Conservation (phyloP, 2,888 invertebrate species). For the Trachelus tabidus region DNA sequence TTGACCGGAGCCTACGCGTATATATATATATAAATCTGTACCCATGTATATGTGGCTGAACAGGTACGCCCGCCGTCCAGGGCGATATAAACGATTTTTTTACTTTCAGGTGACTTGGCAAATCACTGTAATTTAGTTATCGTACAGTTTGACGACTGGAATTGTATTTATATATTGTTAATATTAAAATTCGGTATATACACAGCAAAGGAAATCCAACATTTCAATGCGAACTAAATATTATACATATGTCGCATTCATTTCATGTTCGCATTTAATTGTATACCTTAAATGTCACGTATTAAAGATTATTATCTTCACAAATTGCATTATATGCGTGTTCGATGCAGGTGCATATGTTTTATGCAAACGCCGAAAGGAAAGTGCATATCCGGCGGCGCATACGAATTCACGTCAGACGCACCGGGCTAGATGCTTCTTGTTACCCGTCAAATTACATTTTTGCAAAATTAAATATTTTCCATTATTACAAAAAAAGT, state of each 20-base stretch:
- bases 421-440: background rate
- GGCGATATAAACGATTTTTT: background rate
- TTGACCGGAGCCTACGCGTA: conserved; percentile 62
- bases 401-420: background rate
- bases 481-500: background rate
- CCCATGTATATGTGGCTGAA: background rate
- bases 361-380: background rate
- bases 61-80: background rate
- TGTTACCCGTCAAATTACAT: background rate
- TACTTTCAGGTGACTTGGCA: background rate
- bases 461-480: background rate
- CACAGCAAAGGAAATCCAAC: background rate
- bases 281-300: background rate
- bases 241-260: background rate
- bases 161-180: background rate
- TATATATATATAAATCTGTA: conserved; percentile 13
- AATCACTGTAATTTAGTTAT: background rate
- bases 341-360: background rate
- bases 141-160: background rate
- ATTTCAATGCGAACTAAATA: background rate
- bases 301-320: background rate
- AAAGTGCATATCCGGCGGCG: background rate
- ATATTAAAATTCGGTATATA: background rate
- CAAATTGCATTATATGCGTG: background rate
- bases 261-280: background rate